Conservation (phyloP, 35 echinoderm and acorn worm species). For the Chiridota heheva region DNA sequence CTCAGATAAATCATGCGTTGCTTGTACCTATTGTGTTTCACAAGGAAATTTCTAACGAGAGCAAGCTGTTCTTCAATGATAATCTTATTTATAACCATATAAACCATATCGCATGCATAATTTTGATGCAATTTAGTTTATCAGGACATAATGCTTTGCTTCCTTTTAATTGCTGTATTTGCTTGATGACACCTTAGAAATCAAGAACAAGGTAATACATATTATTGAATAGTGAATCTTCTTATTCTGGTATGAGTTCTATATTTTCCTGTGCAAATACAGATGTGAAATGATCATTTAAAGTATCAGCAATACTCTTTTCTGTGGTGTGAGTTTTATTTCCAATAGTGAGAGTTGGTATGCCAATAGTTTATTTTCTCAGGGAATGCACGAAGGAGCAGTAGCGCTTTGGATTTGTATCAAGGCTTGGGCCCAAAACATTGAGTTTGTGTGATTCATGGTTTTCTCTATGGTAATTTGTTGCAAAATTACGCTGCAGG, state of each 20-base stretch:
- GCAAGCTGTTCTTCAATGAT: slow-evolving; percentile 61
- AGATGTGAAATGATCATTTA: slow-evolving; percentile 42
- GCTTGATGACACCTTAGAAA: slow-evolving; percentile 35
- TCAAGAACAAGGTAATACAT: slow-evolving; percentile 4
- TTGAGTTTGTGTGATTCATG: not conserved
- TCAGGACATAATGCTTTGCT: slow-evolving; percentile 53
- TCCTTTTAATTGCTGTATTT: slow-evolving; percentile 42
- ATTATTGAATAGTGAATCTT: slow-evolving; percentile 23
- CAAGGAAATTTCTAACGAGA: slow-evolving; percentile 40
- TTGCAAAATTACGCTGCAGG: not conserved
- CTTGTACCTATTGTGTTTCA: too few relatives aligned
- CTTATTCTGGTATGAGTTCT: not conserved
- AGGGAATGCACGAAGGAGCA: slow-evolving; percentile 18
- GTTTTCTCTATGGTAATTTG: not conserved
- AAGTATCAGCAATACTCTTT: slow-evolving; percentile 9
- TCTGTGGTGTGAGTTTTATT: slow-evolving; percentile 35
- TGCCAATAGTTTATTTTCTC: slow-evolving; percentile 23
- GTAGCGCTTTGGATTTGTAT: not conserved
- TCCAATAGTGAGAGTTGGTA: slow-evolving; percentile 29
- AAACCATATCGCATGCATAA: slow-evolving; percentile 40
- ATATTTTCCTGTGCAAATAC: slow-evolving; percentile 35
- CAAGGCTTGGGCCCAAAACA: not conserved
- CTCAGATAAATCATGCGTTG: slow-evolving; percentile 47
- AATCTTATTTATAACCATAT: slow-evolving; percentile 45
- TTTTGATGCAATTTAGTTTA: slow-evolving; percentile 42